A percentile compares a stretch with the other conserved stretches of the same genome.
Evolutionary conservation across 2,113 vertebrate genomes (phyloP).

Genomic region (Patagioenas fasciata): DNA sequence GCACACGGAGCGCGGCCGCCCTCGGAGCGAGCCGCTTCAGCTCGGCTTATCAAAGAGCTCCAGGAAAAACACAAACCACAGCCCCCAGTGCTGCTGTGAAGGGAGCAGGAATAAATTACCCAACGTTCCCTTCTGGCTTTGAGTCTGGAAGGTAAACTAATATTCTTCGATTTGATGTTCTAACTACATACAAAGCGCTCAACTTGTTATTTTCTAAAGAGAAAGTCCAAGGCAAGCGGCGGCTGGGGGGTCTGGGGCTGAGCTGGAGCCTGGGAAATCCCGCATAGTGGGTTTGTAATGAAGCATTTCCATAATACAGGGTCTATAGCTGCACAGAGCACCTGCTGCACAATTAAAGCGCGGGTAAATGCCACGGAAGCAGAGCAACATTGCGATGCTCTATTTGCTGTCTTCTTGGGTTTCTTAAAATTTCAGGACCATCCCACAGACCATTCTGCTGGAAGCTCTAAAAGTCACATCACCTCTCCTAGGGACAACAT

Average conservation of each 20-base stretch:
- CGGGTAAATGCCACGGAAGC: rapidly evolving
- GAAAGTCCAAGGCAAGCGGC: background rate
- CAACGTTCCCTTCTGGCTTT: background rate
- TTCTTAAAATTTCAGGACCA: background rate
- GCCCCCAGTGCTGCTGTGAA: too few species aligned
- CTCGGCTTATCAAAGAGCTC: background rate
- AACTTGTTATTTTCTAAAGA: background rate
- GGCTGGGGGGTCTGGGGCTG: background rate
- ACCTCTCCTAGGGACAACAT: rapidly evolving
- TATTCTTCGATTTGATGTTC: background rate
- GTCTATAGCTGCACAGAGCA: background rate
- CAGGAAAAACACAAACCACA: background rate
- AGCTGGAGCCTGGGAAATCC: background rate
- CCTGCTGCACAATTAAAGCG: rapidly evolving
- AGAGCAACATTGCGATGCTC: background rate
- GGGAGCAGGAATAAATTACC: background rate
- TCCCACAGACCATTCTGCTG: background rate
- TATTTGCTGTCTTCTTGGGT: rapidly evolving
- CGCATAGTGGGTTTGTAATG: background rate
- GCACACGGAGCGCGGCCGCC: rapidly evolving
- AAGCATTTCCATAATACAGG: rapidly evolving
- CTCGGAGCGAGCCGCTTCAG: background rate
- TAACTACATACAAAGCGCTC: background rate
- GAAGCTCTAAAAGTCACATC: background rate
- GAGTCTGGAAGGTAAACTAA: background rate